phyloP scores from a whole-genome alignment of 1,140 invertebrate species.

The Ceratina japonica region DNA sequence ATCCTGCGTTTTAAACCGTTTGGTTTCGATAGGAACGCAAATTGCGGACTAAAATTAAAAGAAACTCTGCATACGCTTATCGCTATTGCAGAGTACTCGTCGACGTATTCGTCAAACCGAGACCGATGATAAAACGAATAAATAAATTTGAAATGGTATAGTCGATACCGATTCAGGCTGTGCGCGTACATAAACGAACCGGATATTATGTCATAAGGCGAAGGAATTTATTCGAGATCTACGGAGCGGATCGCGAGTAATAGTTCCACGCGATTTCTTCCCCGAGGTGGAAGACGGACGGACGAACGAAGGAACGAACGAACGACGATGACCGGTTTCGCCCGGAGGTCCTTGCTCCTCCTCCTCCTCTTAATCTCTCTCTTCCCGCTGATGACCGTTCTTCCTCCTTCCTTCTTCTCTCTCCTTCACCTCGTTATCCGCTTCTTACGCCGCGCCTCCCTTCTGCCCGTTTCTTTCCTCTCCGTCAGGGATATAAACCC shows the following conservation, averaged over 20 bases:
- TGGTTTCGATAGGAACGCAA: no score
- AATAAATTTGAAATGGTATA: neutral
- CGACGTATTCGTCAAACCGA: no score
- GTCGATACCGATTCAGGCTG: neutral
- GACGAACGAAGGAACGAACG: slow-evolving; percentile 52
- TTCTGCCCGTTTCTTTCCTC: slow-evolving; percentile 41
- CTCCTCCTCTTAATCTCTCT: slow-evolving; percentile 66
- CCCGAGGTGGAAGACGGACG: slow-evolving; percentile 51
- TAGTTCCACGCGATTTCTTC: slow-evolving; percentile 41
- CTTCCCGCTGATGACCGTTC: slow-evolving; percentile 52
- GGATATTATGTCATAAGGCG: neutral
- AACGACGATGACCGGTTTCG: slow-evolving; percentile 64
- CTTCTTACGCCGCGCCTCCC: slow-evolving; percentile 33
- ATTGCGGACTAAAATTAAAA: no score
- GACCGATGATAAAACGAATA: no score
- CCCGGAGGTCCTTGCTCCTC: slow-evolving; percentile 64
- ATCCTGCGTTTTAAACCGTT: neutral
- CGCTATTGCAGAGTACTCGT: no score
- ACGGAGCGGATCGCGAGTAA: slow-evolving; percentile 46
- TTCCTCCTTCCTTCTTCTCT: slow-evolving; percentile 38
- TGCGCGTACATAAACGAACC: neutral
- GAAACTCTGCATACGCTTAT: no score
- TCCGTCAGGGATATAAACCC: slow-evolving; percentile 32
- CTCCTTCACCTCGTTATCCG: slow-evolving; percentile 52
- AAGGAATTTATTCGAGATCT: slow-evolving; percentile 28